A percentile compares a stretch with the other conserved stretches of the same genome.
Evolutionary conservation across 2,797 vertebrate genomes (phyloP).

Genomic region (Podarcis lilfordi): DNA sequence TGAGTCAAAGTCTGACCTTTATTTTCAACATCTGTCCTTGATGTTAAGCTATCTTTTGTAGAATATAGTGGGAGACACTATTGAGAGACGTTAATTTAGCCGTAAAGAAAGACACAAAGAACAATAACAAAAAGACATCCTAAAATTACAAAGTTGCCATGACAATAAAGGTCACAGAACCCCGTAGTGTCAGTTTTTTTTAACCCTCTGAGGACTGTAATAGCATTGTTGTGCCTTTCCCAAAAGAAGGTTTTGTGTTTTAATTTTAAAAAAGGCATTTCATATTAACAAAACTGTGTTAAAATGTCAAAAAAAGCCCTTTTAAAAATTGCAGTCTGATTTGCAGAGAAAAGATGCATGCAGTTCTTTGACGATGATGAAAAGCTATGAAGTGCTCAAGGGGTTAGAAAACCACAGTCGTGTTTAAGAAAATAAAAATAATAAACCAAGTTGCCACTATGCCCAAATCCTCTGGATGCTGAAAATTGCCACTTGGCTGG

Average conservation of each 20-base stretch:
- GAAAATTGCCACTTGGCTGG: constrained; percentile 78
- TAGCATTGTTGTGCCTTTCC: constrained; percentile 92
- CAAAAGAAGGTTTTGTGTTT: constrained; percentile 57
- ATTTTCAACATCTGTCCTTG: constrained; percentile 94
- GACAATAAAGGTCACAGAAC: constrained; percentile 84
- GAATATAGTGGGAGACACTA: constrained; percentile 82
- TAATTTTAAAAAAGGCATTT: constrained; percentile 72
- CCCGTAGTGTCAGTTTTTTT: constrained; percentile 79
- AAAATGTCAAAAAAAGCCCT: constrained; percentile 62
- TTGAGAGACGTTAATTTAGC: constrained; percentile 83
- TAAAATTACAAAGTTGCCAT: constrained; percentile 84
- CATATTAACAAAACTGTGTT: constrained; percentile 77
- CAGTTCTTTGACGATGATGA: constrained; percentile 73
- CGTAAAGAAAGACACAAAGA: constrained; percentile 83
- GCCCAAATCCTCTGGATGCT: constrained; percentile 80
- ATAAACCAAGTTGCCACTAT: constrained; percentile 74
- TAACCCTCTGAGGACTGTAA: constrained; percentile 91
- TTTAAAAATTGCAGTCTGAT: constrained; percentile 69
- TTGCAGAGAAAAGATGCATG: constrained; percentile 77
- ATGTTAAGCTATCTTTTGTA: constrained; percentile 86
- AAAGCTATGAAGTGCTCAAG: constrained; percentile 74
- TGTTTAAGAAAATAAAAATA: constrained; percentile 52
- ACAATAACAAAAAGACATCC: constrained; percentile 81
- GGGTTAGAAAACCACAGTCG: constrained; percentile 75
- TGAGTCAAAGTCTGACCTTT: constrained; percentile 95